These are phyloP conservation scores for Menidia menidia DNA, from an alignment of 2,797 vertebrate genomes.

Conservation along the genomic window DNA sequence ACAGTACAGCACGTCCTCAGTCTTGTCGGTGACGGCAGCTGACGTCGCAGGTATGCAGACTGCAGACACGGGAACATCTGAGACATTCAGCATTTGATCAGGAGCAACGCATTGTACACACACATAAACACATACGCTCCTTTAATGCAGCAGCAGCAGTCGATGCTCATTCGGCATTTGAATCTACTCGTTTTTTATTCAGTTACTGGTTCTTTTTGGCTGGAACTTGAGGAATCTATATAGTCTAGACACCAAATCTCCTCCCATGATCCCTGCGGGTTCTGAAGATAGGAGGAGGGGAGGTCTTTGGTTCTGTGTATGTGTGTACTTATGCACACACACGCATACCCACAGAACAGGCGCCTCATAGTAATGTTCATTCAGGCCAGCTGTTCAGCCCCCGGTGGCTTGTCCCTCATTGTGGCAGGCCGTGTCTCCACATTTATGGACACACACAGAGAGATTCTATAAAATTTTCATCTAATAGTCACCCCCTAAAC, in stretches of 20 bases:
- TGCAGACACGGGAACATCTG: background rate
- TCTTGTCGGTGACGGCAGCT: background rate
- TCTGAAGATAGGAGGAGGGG: slow-evolving; percentile 56
- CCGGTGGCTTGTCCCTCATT: slow-evolving; percentile 49
- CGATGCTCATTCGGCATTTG: slow-evolving; percentile 46
- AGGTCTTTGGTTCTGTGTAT: slow-evolving; percentile 5
- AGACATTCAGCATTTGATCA: background rate
- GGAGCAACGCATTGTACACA: background rate
- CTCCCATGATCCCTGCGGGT: slow-evolving; percentile 71
- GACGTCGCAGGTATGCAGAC: background rate
- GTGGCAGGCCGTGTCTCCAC: slow-evolving; percentile 40
- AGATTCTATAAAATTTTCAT: background rate
- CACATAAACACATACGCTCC: background rate
- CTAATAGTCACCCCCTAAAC: background rate
- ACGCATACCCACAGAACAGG: slow-evolving; percentile 54
- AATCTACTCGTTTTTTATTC: slow-evolving; percentile 46
- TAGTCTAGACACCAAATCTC: slow-evolving; percentile 81
- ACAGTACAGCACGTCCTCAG: background rate
- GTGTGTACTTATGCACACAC: slow-evolving; percentile 15
- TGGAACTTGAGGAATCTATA: slow-evolving; percentile 80
- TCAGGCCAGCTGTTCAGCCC: slow-evolving; percentile 74
- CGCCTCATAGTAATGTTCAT: slow-evolving; percentile 63
- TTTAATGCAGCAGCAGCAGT: slow-evolving; percentile 61
- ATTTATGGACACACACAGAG: slow-evolving; percentile 18
- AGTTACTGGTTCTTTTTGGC: slow-evolving; percentile 60